Evolutionary conservation across 2,888 invertebrate species (phyloP), one percentile per base, ranked within the genome.

Genomic region (Nebria salina): DNA sequence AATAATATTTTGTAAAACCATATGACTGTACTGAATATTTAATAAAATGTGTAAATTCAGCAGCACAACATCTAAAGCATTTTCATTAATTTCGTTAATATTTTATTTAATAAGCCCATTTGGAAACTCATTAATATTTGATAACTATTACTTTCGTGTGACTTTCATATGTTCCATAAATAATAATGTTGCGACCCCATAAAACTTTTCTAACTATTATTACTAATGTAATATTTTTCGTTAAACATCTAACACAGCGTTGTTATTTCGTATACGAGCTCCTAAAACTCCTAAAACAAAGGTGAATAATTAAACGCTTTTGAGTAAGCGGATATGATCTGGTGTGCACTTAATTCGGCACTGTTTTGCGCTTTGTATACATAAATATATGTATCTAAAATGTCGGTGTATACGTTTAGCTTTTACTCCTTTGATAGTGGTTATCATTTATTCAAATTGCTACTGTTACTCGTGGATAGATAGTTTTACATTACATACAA

Each of bases 391-490:
- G 54, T 11, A 54, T 4, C 13, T 54, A 13, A 54, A 13, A 54
- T 8, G 13, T 54, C 54, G 8, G 54, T 54, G 13, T 54, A 7
- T 54, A 54, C 13, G 8, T 54, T 54, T 54, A 54, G 54, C 34
- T 34, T 34, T 34, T 34, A 34, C 7, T 7, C 41, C 1, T 76
- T 68, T 76, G 76, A 76, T 76, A 76, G 68, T 42, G 20, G 66
- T 66, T 76, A 76, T 76, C 76, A 75, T 76, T 76, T 68, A 76
- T 76, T 76, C 76, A 66, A n/a, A 68, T 43, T 65, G 66, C 66
- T 2, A 4, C 34, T 34, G 2, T 5, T 34, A 2, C 34, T 34
- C 34, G 34, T 34, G 34, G 4, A 34, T 34, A 34, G 34, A 34
- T 5, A 34, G 34, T 34, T 34, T 34, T 5, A 34, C 34, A 34